Conservation (phyloP, 2,113 vertebrate species). For the Pelecanus crispus region DNA sequence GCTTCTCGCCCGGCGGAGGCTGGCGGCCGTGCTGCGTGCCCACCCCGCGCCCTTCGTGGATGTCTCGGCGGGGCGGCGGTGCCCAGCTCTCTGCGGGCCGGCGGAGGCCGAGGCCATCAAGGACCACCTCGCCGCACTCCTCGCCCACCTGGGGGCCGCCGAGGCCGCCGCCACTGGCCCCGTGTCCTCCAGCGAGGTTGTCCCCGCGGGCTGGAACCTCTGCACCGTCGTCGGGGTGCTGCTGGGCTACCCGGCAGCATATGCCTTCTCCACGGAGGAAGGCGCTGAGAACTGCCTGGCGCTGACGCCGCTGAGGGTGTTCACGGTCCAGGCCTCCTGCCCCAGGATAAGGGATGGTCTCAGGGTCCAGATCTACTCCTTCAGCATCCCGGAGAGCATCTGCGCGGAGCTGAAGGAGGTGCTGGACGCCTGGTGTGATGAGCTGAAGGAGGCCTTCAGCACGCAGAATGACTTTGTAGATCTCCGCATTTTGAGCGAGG, state of each 20-base stretch:
- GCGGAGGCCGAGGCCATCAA: conserved; percentile 34
- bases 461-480: conserved; percentile 78
- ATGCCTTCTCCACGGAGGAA: conserved; percentile 76
- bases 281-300: conserved; percentile 83
- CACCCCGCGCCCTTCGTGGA: conserved; percentile 70
- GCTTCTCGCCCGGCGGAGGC: conserved; percentile 60
- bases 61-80: conserved; percentile 62
- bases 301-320: conserved; percentile 80
- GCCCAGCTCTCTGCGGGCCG: conserved; percentile 57
- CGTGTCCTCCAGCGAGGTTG: conserved; percentile 48
- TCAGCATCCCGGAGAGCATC: conserved; percentile 85
- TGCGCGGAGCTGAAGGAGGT: conserved; percentile 42
- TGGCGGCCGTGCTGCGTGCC: conserved; percentile 57
- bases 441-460: conserved; percentile 72
- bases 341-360: conserved; percentile 39
- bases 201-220: conserved; percentile 77
- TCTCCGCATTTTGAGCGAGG: conserved; percentile 74
- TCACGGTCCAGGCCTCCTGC: conserved; percentile 72
- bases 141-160: conserved; percentile 53
- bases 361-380: conserved; percentile 81
- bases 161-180: not conserved
- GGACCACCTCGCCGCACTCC: conserved; percentile 53
- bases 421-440: conserved; percentile 73
- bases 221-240: conserved; percentile 87
- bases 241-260: conserved; percentile 84